Evolutionary conservation across 2,888 invertebrate species (phyloP).

Genomic region (Drosophila pullipes): DNA sequence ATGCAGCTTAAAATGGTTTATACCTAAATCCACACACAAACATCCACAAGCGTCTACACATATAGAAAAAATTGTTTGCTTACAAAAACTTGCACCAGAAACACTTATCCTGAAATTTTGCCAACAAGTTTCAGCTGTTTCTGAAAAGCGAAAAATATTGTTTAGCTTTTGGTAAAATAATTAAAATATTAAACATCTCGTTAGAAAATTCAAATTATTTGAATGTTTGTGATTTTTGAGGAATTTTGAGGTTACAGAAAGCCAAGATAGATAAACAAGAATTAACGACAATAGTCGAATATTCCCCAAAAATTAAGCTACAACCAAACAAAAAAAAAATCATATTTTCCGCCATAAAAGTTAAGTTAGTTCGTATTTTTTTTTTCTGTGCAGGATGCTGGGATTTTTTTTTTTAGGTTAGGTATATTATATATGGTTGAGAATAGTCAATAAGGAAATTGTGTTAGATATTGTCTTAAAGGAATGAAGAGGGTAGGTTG

Average conservation of each 20-base stretch:
- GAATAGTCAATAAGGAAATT: conserved; percentile 46
- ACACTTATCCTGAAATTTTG: not conserved
- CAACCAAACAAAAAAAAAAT: not conserved
- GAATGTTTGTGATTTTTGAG: not conserved
- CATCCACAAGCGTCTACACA: conserved; percentile 5
- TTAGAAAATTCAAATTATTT: not conserved
- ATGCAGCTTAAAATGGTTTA: conserved; percentile 54
- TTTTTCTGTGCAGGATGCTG: not conserved
- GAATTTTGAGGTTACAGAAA: not conserved
- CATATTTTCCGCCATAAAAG: not conserved
- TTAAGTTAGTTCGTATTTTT: not conserved
- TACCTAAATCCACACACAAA: conserved; percentile 27
- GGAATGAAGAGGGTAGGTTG: not conserved
- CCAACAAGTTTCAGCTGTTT: not conserved
- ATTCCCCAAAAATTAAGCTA: not conserved
- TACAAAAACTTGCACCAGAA: not conserved
- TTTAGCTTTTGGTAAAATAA: not conserved
- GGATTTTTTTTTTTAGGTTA: not conserved
- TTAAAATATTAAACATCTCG: fast-evolving
- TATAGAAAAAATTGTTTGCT: not conserved
- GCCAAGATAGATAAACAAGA: not conserved
- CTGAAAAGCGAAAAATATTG: not conserved
- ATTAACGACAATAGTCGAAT: too few relatives aligned
- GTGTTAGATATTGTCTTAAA: conserved; percentile 12
- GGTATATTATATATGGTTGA: conserved; percentile 17